These are phyloP conservation scores for Subacronicta megacephala DNA, from an alignment of 2,888 invertebrate genomes.

Conservation along the genomic window DNA sequence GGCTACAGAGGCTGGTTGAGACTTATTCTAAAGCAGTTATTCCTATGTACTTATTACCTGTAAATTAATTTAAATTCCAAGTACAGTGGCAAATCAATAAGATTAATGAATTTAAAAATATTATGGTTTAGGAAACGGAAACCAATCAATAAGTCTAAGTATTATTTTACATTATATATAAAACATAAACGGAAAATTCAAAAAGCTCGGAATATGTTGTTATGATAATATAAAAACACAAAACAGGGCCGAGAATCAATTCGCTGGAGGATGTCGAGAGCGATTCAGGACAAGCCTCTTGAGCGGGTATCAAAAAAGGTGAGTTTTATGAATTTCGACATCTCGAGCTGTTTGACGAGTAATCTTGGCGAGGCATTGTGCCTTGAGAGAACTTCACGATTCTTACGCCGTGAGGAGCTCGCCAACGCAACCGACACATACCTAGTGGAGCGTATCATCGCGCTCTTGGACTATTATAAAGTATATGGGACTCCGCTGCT, in stretches of 20 bases:
- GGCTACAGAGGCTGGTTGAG: too few species aligned
- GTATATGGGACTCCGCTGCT: too few species aligned
- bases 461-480: slow-evolving; percentile 19
- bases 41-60: too few species aligned
- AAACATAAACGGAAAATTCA: too few species aligned
- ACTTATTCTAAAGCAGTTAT: too few species aligned
- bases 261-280: slow-evolving; percentile 61
- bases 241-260: slow-evolving; percentile 68
- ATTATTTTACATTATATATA: too few species aligned
- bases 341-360: slow-evolving; percentile 80
- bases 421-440: slow-evolving; percentile 59
- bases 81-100: too few species aligned
- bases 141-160: too few species aligned
- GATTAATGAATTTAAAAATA: too few species aligned
- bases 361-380: slow-evolving; percentile 77
- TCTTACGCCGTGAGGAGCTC: slow-evolving; percentile 61
- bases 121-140: too few species aligned
- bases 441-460: slow-evolving; percentile 56
- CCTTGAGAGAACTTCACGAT: slow-evolving; percentile 55
- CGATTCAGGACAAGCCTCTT: slow-evolving; percentile 42
- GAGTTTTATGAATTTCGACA: slow-evolving; percentile 78
- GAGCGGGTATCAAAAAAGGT: slow-evolving; percentile 70
- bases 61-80: too few species aligned
- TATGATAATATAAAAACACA: slow-evolving; percentile 26
- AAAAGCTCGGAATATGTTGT: too few species aligned